phyloP scores from a whole-genome alignment of 2,888 invertebrate genomes.

The Itoplectis maculator region DNA sequence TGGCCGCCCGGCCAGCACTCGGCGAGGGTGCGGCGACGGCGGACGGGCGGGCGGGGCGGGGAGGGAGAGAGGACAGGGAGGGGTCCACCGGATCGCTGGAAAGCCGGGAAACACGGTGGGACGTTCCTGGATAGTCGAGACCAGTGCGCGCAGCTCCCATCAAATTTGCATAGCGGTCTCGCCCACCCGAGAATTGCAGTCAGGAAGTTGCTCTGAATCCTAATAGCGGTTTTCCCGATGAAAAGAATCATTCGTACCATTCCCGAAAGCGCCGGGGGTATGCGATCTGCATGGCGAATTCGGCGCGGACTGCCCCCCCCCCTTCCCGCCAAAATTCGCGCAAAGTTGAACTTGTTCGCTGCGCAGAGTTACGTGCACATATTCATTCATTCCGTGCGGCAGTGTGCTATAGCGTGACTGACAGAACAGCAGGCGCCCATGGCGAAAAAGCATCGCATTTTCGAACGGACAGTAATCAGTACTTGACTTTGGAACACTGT shows the following conservation, averaged over 20 bases:
- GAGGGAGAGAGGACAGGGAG: not conserved
- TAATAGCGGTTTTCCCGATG: constrained; percentile 74
- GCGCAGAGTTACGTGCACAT: too few species aligned
- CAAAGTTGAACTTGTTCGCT: constrained; percentile 41
- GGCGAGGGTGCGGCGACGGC: constrained; percentile 1
- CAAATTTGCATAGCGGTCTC: constrained; percentile 80
- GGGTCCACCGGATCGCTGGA: constrained; percentile 19
- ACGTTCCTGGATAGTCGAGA: constrained; percentile 35
- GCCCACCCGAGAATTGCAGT: constrained; percentile 73
- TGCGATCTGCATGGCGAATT: constrained; percentile 66
- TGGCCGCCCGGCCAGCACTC: not conserved
- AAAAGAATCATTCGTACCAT: constrained; percentile 73
- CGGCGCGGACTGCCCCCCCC: not conserved
- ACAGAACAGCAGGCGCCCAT: too few species aligned
- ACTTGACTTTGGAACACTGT: too few species aligned
- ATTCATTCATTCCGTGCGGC: too few species aligned
- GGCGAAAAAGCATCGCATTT: too few species aligned
- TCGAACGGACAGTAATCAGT: too few species aligned
- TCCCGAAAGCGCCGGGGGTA: constrained; percentile 64
- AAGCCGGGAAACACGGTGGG: constrained; percentile 45
- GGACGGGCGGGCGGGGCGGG: not conserved
- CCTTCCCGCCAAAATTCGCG: constrained; percentile 24
- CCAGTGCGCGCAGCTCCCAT: constrained; percentile 66
- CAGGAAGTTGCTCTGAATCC: constrained; percentile 76
- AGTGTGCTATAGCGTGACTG: too few species aligned